Conservation (phyloP, 2,888 invertebrate genomes). For the Pedicia rivosa region DNA sequence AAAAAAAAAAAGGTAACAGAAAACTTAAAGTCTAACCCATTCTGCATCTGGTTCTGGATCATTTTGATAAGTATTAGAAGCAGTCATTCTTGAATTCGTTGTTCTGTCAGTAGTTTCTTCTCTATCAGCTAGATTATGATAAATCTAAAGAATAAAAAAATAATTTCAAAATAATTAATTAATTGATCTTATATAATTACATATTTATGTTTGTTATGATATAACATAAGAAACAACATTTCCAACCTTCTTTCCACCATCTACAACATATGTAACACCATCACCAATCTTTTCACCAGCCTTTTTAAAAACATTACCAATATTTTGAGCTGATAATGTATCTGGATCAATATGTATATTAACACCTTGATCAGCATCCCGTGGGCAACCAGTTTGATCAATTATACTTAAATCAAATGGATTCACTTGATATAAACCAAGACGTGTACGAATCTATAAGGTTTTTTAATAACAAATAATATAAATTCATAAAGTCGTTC, state of each 20-base stretch:
- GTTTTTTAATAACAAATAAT: background rate
- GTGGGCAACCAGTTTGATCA: constrained; percentile 51
- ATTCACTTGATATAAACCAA: constrained; percentile 50
- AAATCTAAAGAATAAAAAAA: no score
- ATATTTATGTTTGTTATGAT: no score
- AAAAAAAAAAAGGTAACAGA: no score
- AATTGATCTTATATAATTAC: no score
- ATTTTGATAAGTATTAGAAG: no score
- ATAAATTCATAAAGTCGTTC: background rate
- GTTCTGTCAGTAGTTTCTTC: no score
- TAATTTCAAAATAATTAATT: no score
- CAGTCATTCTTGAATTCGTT: no score
- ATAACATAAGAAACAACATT: constrained; percentile 10
- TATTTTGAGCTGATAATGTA: constrained; percentile 57
- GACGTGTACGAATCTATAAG: constrained; percentile 42
- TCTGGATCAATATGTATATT: constrained; percentile 59
- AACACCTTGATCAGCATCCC: constrained; percentile 37
- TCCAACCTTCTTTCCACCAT: constrained; percentile 46
- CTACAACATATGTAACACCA: constrained; percentile 53
- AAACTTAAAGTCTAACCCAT: no score
- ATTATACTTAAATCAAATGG: constrained; percentile 61
- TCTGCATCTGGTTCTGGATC: no score
- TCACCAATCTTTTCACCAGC: constrained; percentile 56
- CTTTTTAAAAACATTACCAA: constrained; percentile 53
- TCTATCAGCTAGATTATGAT: no score